phyloP scores from a whole-genome alignment of 2,888 invertebrate species.

The Hydriomena furcata region DNA sequence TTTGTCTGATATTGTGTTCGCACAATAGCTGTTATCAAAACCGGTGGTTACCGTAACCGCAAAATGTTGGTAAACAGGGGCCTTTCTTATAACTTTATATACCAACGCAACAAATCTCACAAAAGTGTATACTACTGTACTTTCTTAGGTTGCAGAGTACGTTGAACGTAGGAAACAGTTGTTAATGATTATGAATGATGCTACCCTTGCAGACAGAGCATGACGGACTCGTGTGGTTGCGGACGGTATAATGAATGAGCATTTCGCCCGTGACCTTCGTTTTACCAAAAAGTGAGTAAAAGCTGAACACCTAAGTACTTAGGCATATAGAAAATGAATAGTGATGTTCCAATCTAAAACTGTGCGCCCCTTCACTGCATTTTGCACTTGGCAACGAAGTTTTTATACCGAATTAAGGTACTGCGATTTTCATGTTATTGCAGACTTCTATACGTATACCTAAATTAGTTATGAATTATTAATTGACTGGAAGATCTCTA shows the following conservation, averaged over 20 bases:
- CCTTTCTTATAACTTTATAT: neutral
- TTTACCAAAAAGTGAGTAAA: conserved; percentile 22
- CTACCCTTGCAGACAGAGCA: conserved; percentile 45
- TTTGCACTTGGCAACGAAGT: no score
- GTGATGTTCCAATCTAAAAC: no score
- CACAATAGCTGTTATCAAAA: neutral
- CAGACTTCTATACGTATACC: no score
- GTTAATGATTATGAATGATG: conserved; percentile 36
- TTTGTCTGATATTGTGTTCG: no score
- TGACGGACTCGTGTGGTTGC: conserved; percentile 65
- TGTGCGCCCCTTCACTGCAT: no score
- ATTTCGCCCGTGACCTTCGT: conserved; percentile 61
- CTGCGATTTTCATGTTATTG: no score
- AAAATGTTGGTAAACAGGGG: no score
- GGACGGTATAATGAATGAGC: conserved; percentile 51
- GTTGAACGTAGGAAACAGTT: conserved; percentile 32
- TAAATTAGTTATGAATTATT: no score
- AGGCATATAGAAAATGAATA: no score
- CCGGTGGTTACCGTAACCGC: neutral
- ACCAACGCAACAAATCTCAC: neutral
- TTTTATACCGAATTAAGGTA: no score
- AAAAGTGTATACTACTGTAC: conserved; percentile 5
- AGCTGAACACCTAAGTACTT: no score
- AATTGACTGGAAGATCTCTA: no score
- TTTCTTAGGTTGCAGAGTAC: conserved; percentile 25